Evolutionary conservation across 2,888 invertebrate genomes (phyloP), one percentile per base, ranked within the genome.

Genomic region (Heliconius hortense): DNA sequence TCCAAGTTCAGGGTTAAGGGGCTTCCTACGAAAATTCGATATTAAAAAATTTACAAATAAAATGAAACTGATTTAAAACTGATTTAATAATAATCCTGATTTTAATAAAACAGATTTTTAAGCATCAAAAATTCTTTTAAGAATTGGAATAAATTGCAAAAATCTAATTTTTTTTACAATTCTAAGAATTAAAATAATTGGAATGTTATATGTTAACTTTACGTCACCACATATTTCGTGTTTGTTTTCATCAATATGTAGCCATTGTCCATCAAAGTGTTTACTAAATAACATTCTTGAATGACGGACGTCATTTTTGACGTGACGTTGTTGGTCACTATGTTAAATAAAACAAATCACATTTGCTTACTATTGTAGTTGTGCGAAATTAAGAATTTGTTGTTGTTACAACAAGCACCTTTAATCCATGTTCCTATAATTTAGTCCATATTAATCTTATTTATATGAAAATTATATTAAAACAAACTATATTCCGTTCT

Each of bases 171-270:
- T 28, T 21, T 10, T 21, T 10, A 10, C 31, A 31, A 5, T 24
- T 24, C 62, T 60, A 28, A 28, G 53, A 69, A 48, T 31, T 53
- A 28, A 56, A 53, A 31, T 4, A 2, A 53, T 21, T 21, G 7
- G 31, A 53, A 68, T 68, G 26, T 71, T 39, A 35, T 69, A 69
- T 31, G 13, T 60, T 4, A 24, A 71, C 5, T 21, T 59, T 43
- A 69, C 78, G 78, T 78, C 76, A 78, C 59, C 28, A 60, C 78
- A 78, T 74, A 75, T 76, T 66, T 79, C 28, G 75, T 79, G 84
- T 86, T 87, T 90, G 85, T 91, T 89, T 88, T 86, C 85, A 86
- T 85, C n/a, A 87, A 83, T 85, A 81, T 5, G 18, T 81, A 11
- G 13, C 84, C 79, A 90, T 91, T 90, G 90, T 90, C 82, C 84